These are phyloP conservation scores for Syngnathus floridae DNA, from an alignment of 2,113 vertebrate genomes.

Conservation along the genomic window DNA sequence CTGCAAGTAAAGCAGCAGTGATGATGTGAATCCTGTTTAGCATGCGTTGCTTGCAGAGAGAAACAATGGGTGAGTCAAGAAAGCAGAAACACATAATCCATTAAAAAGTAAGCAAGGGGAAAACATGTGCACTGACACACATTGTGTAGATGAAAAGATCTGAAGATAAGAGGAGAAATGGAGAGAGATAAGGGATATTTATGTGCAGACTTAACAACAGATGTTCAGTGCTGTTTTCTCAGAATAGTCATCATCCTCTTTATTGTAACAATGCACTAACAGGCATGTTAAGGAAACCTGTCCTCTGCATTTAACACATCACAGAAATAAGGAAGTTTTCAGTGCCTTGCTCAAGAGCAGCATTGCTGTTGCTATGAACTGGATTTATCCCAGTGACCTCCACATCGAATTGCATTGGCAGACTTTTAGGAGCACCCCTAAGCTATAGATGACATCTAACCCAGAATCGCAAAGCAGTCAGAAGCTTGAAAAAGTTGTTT, in stretches of 20 bases:
- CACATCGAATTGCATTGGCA: not conserved
- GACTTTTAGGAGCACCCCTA: not conserved
- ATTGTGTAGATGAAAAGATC: constrained; percentile 30
- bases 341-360: not conserved
- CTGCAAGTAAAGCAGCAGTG: not conserved
- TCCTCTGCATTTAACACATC: not conserved
- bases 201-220: constrained; percentile 38
- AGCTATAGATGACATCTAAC: not conserved
- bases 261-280: constrained; percentile 13
- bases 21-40: constrained; percentile 20
- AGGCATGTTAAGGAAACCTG: not conserved
- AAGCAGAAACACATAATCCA: constrained; percentile 27
- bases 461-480: not conserved
- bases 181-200: constrained; percentile 29
- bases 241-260: constrained; percentile 13
- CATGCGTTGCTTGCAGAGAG: not conserved
- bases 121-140: not conserved
- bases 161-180: constrained; percentile 13
- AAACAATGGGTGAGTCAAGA: constrained; percentile 23
- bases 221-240: constrained; percentile 45
- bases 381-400: not conserved
- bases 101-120: constrained; percentile 15
- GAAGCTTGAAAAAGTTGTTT: not conserved
- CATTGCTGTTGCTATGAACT: not conserved
- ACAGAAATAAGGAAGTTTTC: not conserved